Evolutionary conservation across 2,888 invertebrate species (phyloP), one percentile per base, ranked within the genome.

Genomic region (Petrolisthes manimaculis): DNA sequence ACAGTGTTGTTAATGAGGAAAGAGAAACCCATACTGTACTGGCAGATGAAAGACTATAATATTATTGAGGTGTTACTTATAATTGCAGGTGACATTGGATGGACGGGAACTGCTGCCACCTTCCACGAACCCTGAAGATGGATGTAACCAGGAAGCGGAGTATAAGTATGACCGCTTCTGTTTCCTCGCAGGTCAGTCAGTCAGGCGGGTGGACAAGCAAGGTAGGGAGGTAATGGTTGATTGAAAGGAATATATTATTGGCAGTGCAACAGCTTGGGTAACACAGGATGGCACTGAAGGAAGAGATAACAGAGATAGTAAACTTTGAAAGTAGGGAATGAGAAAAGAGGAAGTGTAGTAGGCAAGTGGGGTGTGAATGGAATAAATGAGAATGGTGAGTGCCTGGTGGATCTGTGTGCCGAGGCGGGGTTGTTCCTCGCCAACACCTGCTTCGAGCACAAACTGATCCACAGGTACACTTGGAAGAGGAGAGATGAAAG

Each of bases 141-240:
- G 96, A 0, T 97, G 97, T 92, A 97, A 97, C 92, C 94, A 95
- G 3, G 94, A 93, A 61, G 94, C 94, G 91, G 95, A 96, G 94
- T 94, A 94, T 84, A 94, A 94, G 0, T 94, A 95, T 85, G 96
- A 96, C n/a, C 94, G 95, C 91, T 97, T 97, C 92, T 97, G 97
- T 92, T 97, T 97, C 92, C 94, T 95, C 90, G 95, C 96, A 12
- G 96, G 96, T 94, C 91, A 91, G 82, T 83, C 37, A 6, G 18
- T 69, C 0, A 5, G 51, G 37, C 37, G 2, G 37, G 67, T 12
- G 67, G n/a, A 1, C 3, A 67, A 67, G 67, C 14, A n/a, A 14
- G 12, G 3, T n/a, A 67, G n/a, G 14, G 67, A 67, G 12, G 67
- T 67, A 67, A 12, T 67, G 14, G n/a, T 14, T 12, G 14, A 67